Evolutionary conservation across 2,797 vertebrate species (phyloP), one percentile per base, ranked within the genome.

Genomic region (Tiaroga cobitis): DNA sequence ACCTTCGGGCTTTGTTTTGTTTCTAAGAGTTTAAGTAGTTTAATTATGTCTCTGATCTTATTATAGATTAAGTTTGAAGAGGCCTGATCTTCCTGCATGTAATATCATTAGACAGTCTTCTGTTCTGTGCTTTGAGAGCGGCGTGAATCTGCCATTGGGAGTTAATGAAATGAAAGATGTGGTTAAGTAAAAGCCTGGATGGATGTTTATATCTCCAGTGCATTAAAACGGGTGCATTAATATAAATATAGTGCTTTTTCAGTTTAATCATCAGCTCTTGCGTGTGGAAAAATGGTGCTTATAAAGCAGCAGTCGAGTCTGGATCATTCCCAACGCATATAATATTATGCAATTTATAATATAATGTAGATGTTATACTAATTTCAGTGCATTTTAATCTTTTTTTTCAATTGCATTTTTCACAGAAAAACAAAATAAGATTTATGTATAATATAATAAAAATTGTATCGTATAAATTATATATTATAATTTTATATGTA

Each of bases 31-130:
- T 78, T 67, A 78, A 78, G 73, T 77, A 78, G 82, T 78, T 78
- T 84, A 84, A 84, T 84, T 84, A 84, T 26, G 82, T 77, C 82
- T 84, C 82, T 54, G 82, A 84, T 84, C 49, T 84, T 84, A 84
- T 84, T 84, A 70, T 84, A 84, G 82, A 84, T 84, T 3, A 49
- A 78, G 82, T 84, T 78, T 84, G 82, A 84, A 77, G 82, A 78
- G 41, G 46, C 61, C 74, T 84, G 82, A 84, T 84, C 63, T 49
- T 59, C 26, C 63, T 78, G 82, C 82, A 8, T 84, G 82, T 59
- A 78, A 84, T 84, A 70, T 84, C 82, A 78, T 84, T 70, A 84
- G 82, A 84, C 74, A 24, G 63, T 56, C 69, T 78, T 43, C 69
- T 56, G 49, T 43, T 68, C 82, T 18, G 63, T 24, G 61, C 32